Percentiles rank a stretch among this genome's conserved stretches.
These are phyloP conservation scores for Holotrichia oblita DNA, from an alignment of 1,140 invertebrate species.

Conservation along the genomic window DNA sequence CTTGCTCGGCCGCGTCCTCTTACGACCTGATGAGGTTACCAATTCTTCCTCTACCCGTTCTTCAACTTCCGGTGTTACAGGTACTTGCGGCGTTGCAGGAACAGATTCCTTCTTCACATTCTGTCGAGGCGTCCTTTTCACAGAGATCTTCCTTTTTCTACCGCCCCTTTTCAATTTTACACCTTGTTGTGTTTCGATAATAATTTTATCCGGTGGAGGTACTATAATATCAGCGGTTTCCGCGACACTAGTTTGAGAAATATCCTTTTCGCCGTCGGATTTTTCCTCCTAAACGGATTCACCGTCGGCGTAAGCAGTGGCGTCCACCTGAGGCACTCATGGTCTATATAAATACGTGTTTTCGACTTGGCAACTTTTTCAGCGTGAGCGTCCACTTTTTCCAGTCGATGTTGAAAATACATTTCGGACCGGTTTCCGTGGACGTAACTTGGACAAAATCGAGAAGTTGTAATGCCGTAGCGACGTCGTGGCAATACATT, in stretches of 20 bases:
- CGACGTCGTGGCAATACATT: conserved; percentile 92
- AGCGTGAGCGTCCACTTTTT: conserved; percentile 81
- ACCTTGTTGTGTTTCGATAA: conserved; percentile 63
- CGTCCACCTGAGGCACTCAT: conserved; percentile 92
- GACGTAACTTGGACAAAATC: conserved; percentile 76
- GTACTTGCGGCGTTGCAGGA: conserved; percentile 44
- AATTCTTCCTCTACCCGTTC: conserved; percentile 61
- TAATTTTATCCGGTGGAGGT: conserved; percentile 57
- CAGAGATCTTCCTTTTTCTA: conserved; percentile 49
- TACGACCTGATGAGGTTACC: conserved; percentile 67
- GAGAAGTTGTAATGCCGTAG: conserved; percentile 84
- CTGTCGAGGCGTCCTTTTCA: conserved; percentile 41
- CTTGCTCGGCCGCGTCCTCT: conserved; percentile 67
- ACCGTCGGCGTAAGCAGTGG: conserved; percentile 77
- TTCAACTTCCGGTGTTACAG: conserved; percentile 49
- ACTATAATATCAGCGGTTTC: conserved; percentile 56
- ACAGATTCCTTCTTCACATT: background rate
- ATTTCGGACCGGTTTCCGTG: conserved; percentile 63
- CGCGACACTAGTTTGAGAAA: conserved; percentile 45
- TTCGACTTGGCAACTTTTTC: conserved; percentile 74
- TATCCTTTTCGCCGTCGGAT: conserved; percentile 54
- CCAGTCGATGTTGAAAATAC: conserved; percentile 78
- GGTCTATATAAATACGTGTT: conserved; percentile 82
- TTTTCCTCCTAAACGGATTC: conserved; percentile 65
- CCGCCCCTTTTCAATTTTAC: conserved; percentile 59